Conservation (phyloP, 2,113 vertebrate species). For the Pelobates fuscus region DNA sequence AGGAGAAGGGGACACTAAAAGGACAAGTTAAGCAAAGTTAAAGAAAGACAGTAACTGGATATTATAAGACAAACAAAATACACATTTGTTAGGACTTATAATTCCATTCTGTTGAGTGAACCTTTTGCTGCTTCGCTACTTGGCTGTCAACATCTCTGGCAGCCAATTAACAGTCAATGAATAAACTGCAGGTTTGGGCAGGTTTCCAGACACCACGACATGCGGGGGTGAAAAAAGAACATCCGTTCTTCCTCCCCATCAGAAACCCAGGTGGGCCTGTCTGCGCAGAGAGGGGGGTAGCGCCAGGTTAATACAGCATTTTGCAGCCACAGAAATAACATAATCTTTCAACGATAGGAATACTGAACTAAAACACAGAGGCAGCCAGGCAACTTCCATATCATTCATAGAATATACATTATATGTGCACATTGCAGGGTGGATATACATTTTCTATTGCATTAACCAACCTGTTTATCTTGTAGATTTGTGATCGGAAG, state of each 20-base stretch:
- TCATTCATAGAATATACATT: too few relatives aligned
- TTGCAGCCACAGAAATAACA: not conserved
- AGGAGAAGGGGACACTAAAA: not conserved
- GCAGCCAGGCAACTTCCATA: too few relatives aligned
- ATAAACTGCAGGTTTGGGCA: slow-evolving; percentile 31
- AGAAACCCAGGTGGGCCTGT: not conserved
- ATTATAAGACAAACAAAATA: not conserved
- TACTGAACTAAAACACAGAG: too few relatives aligned
- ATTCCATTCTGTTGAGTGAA: not conserved
- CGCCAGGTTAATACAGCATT: not conserved
- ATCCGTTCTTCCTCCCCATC: not conserved
- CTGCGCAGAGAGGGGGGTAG: not conserved
- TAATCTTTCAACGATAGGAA: not conserved
- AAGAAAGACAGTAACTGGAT: not conserved
- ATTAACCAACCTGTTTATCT: too few relatives aligned
- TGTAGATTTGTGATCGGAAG: too few relatives aligned
- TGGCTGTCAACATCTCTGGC: slow-evolving; percentile 5
- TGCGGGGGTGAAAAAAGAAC: slow-evolving; percentile 25
- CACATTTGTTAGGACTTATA: not conserved
- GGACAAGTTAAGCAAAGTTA: not conserved
- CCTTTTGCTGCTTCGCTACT: not conserved
- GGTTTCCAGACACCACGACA: slow-evolving; percentile 27
- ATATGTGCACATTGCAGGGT: too few relatives aligned
- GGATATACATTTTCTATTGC: too few relatives aligned
- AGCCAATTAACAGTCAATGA: slow-evolving; percentile 20